Conservation (phyloP, 2,888 invertebrate species). For the Candidula unifasciata region DNA sequence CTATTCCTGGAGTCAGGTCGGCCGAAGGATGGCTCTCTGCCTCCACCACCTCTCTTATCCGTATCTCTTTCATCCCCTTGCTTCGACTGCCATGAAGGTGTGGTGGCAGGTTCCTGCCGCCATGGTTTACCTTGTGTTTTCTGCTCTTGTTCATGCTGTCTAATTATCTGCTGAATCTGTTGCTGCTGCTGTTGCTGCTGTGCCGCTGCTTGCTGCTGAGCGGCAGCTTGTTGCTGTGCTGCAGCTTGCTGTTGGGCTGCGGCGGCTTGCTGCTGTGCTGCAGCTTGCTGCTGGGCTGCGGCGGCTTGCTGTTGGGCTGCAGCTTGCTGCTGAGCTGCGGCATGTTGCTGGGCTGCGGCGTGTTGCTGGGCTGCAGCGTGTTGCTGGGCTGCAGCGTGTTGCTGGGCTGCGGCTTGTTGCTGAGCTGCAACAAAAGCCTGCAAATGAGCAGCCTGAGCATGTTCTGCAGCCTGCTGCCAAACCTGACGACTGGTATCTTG, state of each 20-base stretch:
- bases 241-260: constrained; percentile 20
- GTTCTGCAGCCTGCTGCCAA: constrained; percentile 41
- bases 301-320: constrained; percentile 27
- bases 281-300: no score
- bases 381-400: constrained; percentile 26
- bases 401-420: constrained; percentile 36
- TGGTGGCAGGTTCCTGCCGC: constrained; percentile 31
- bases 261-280: no score
- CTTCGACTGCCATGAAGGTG: constrained; percentile 25
- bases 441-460: constrained; percentile 37
- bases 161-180: not conserved
- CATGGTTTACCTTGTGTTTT: constrained; percentile 37
- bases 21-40: constrained; percentile 41
- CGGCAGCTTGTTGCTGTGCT: constrained; percentile 49
- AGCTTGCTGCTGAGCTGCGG: constrained; percentile 44
- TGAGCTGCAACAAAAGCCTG: constrained; percentile 52
- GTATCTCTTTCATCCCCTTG: constrained; percentile 19
- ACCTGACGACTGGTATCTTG: constrained; percentile 42
- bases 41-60: constrained; percentile 26
- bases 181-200: not conserved
- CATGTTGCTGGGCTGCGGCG: not conserved
- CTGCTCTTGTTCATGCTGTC: constrained; percentile 44
- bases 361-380: not conserved
- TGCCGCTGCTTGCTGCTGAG: constrained; percentile 45
- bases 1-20: constrained; percentile 41